Base-by-base conservation (phyloP, 2,113 vertebrate genomes). In the Xiphophorus couchianus region DNA sequence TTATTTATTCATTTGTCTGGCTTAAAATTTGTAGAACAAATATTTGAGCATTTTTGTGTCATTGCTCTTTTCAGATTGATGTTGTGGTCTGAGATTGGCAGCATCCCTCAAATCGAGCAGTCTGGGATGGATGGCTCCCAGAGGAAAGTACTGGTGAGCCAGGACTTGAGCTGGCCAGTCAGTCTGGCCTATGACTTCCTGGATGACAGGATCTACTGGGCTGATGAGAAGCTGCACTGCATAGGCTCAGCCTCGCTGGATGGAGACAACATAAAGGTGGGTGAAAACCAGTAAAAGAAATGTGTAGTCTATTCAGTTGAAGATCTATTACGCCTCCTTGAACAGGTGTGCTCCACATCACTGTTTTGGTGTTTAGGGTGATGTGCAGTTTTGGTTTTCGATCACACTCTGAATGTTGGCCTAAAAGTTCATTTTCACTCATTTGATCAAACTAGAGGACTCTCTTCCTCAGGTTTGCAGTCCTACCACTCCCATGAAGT, bases 21-120 rank as follows among this genome's bases (percentile, higher is more conserved):
- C 12, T 48, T 14, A 27, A 17, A 61, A 27, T 25, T 58, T 25
- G 51, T 22, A 9, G 13, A 17, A 71, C 15, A n/a, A 30, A 28
- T 27, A 0, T 61, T 48, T 30, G 6, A 33, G 22, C 22, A 3
- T 10, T 37, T 5, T 37, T 11, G 35, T 3, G 5, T 48, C 3
- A 48, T 66, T 2, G 1, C 61, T 1, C 2, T 69, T 39, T 31
- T 66, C 78, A 98, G 97, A 77, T 66, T 97, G 84, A 96, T 98
- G 95, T 96, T 97, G 73, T 98, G 97, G 97, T 96, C 96, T 0
- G 96, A 97, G 89, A 95, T 96, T 17, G 96, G 96, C 78, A 92
- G 81, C 64, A 80, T 91, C 1, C 93, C 97, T 62, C 94, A 94
- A 73, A 96, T 98, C 33, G 92, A 95, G 87, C 82, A 84, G 39